Evolutionary conservation across 1,140 invertebrate genomes (phyloP).

Genomic region (Drosophila paulistorum): DNA sequence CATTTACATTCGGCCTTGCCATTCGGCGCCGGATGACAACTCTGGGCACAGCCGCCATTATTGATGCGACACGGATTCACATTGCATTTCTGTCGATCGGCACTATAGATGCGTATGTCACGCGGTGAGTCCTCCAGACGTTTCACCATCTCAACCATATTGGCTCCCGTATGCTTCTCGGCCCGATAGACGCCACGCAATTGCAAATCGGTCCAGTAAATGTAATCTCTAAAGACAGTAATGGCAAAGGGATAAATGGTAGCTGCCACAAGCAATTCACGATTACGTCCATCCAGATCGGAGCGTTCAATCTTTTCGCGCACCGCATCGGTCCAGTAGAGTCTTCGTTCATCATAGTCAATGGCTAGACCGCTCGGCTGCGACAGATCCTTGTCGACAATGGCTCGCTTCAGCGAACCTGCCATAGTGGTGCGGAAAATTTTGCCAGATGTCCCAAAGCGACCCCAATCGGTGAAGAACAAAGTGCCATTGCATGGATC

Average conservation of each 20-base stretch:
- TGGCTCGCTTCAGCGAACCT: slow-evolving; percentile 94
- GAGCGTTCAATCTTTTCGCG: slow-evolving; percentile 98
- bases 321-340: slow-evolving; percentile 99
- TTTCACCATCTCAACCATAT: slow-evolving; percentile 97
- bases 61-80: slow-evolving; percentile 94
- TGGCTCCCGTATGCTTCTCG: slow-evolving; percentile 97
- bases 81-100: slow-evolving; percentile 90
- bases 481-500: slow-evolving; percentile 98
- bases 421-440: slow-evolving; percentile 98
- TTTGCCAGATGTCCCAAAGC: slow-evolving; percentile 95
- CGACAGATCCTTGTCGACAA: slow-evolving; percentile 95
- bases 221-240: slow-evolving; percentile 94
- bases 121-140: slow-evolving; percentile 94
- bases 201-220: slow-evolving; percentile 99
- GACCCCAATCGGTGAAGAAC: slow-evolving; percentile 97
- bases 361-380: slow-evolving; percentile 98
- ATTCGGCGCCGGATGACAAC: slow-evolving; percentile 95
- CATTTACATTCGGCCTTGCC: slow-evolving; percentile 94
- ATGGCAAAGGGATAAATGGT: slow-evolving; percentile 99
- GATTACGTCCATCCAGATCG: slow-evolving; percentile 91
- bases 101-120: slow-evolving; percentile 95
- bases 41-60: slow-evolving; percentile 98
- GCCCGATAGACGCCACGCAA: slow-evolving; percentile 96
- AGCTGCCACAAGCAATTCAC: slow-evolving; percentile 91
- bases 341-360: slow-evolving; percentile 96